phyloP scores from a whole-genome alignment of 2,888 invertebrate species.

The Stratiomys singularior region DNA sequence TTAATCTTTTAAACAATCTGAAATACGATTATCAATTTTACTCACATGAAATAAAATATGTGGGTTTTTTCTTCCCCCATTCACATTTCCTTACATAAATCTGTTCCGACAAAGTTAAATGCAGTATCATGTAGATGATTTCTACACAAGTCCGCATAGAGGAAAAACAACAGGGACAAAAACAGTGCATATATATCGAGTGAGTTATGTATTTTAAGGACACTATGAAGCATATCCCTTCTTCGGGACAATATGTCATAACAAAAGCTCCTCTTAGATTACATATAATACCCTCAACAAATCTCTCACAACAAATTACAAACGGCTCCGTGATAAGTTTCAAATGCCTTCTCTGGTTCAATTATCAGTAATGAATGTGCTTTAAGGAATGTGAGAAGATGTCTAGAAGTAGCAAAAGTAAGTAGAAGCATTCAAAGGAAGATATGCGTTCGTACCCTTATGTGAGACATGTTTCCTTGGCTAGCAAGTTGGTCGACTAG shows the following conservation, averaged over 20 bases:
- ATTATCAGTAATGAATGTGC: slow-evolving; percentile 44
- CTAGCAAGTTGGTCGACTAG: neutral
- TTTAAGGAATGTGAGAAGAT: neutral
- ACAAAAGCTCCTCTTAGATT: slow-evolving; percentile 35
- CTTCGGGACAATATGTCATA: slow-evolving; percentile 39
- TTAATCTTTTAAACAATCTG: slow-evolving; percentile 20
- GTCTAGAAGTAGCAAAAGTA: neutral
- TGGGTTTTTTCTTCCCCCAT: neutral
- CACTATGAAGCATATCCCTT: slow-evolving; percentile 16
- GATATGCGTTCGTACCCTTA: slow-evolving; percentile 28
- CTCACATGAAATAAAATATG: neutral
- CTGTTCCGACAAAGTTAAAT: neutral
- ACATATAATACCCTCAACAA: slow-evolving; percentile 33
- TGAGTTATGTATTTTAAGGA: neutral
- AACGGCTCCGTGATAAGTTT: slow-evolving; percentile 38
- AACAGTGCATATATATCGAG: neutral
- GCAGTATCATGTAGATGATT: neutral
- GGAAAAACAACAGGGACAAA: neutral
- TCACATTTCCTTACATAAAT: neutral
- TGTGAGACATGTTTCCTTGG: neutral
- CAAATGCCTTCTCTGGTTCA: slow-evolving; percentile 42
- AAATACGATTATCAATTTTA: slow-evolving; percentile 31
- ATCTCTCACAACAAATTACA: slow-evolving; percentile 43
- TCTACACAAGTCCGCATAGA: neutral
- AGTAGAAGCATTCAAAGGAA: neutral